phyloP scores from a whole-genome alignment of 2,797 vertebrate genomes.

The Pseudochirops cupreus region DNA sequence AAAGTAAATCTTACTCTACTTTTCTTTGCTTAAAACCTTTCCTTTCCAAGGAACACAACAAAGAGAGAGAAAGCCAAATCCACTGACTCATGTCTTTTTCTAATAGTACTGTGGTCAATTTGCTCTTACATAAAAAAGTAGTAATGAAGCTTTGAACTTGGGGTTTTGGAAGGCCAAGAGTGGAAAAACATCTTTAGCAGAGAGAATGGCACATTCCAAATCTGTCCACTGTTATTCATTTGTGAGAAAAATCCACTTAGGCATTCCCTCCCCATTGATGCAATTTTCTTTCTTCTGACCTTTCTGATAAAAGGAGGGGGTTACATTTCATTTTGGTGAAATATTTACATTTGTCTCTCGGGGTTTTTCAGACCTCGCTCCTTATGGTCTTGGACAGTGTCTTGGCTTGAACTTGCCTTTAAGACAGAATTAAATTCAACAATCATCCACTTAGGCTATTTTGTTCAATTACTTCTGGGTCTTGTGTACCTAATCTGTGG shows the following conservation, averaged over 20 bases:
- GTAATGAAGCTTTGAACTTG: slow-evolving; percentile 86
- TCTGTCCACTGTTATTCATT: slow-evolving; percentile 77
- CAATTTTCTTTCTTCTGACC: slow-evolving; percentile 73
- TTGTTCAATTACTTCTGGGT: not conserved
- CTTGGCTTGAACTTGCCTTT: slow-evolving; percentile 64
- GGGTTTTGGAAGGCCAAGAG: slow-evolving; percentile 83
- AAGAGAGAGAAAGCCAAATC: slow-evolving; percentile 82
- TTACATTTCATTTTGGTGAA: slow-evolving; percentile 69
- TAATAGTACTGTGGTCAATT: slow-evolving; percentile 85
- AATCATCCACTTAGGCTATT: slow-evolving; percentile 18
- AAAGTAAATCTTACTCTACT: slow-evolving; percentile 59
- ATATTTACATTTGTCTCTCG: slow-evolving; percentile 43
- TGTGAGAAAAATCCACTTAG: slow-evolving; percentile 62
- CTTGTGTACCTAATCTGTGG: not conserved
- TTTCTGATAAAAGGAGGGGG: slow-evolving; percentile 71
- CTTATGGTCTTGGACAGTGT: slow-evolving; percentile 60
- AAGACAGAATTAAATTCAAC: slow-evolving; percentile 20
- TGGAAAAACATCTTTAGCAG: slow-evolving; percentile 85
- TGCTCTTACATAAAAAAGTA: slow-evolving; percentile 84
- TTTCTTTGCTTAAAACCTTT: slow-evolving; percentile 77
- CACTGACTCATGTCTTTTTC: slow-evolving; percentile 85
- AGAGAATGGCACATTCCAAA: slow-evolving; percentile 81
- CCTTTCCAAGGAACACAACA: slow-evolving; percentile 84
- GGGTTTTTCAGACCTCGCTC: slow-evolving; percentile 44
- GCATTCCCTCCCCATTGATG: slow-evolving; percentile 68